Evolutionary conservation across 2,888 invertebrate genomes (phyloP), one percentile per base, ranked within the genome.

Genomic region (Anodontia alba): DNA sequence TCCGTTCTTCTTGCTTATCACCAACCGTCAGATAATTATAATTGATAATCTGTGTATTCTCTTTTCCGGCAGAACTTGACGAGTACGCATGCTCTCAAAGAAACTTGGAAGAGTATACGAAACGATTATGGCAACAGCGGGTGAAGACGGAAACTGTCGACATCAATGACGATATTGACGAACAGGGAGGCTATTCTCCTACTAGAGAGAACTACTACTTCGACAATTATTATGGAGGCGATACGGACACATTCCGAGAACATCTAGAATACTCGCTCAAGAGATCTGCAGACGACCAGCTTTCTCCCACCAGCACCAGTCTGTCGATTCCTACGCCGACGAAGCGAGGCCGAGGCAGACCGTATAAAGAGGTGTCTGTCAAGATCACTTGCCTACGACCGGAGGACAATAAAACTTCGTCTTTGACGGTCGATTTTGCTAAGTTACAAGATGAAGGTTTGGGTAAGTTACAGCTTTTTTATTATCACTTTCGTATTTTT

Each of bases 141-240:
- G 83, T 86, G n/a, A 86, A 86, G 69, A 86, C 86, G 1, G 86
- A 86, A 57, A 80, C 83, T 5, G 86, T 76, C 20, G 86, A 86
- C n/a, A 81, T 81, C 57, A 81, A 79, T 36, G 86, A 86, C 31
- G 86, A 86, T 10, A 75, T 81, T 36, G 86, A 86, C 31, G 86
- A 86, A 10, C 69, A 76, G 7, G 83, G 81, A 38, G 76, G 81
- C 23, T 86, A 83, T 67, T 83, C 86, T 1, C 86, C 86, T 0
- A 74, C 81, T 1, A 73, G 83, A 20, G 80, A 78, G 26, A 66
- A 76, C 57, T 81, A 73, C 33, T 83, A 86, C 33, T 62, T 62
- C 57, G 80, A 78, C 54, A 80, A 74, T 46, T 86, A 81, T 57
- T 79, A 79, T 66, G 29, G 78, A 1, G 77, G 79, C 7, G 86